Conservation (phyloP, 2,888 invertebrate genomes). For the Apotomis turbidana region DNA sequence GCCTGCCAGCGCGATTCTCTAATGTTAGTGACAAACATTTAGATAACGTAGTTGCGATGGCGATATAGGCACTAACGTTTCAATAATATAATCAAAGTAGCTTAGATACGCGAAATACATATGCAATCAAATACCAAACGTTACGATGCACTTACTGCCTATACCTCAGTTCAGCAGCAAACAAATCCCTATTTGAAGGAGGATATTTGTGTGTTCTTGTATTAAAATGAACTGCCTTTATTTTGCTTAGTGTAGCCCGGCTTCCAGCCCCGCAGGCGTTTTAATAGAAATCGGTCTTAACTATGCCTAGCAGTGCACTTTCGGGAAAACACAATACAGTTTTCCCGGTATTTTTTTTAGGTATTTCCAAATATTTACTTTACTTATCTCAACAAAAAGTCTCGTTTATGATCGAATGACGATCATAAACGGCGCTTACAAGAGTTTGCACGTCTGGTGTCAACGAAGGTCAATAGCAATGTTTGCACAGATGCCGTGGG, state of each 20-base stretch:
- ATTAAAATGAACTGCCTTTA: too few relatives aligned
- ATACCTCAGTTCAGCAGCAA: too few relatives aligned
- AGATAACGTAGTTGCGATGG: background rate
- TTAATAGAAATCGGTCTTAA: background rate
- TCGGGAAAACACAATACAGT: background rate
- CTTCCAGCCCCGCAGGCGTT: background rate
- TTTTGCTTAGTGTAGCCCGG: too few relatives aligned
- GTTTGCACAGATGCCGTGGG: constrained; percentile 58
- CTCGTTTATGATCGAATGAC: constrained; percentile 16
- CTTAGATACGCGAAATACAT: background rate
- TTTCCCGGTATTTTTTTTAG: constrained; percentile 3
- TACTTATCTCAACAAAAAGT: constrained; percentile 19
- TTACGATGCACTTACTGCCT: too few relatives aligned
- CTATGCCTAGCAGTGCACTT: background rate
- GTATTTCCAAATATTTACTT: constrained; percentile 29
- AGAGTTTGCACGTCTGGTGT: constrained; percentile 43
- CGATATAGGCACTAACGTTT: background rate
- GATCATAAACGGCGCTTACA: constrained; percentile 33
- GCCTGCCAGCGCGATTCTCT: constrained; percentile 21
- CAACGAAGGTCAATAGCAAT: constrained; percentile 59
- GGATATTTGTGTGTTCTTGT: too few relatives aligned
- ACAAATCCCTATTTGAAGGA: too few relatives aligned
- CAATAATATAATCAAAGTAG: background rate
- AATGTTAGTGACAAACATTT: constrained; percentile 12
- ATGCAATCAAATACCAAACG: background rate